Evolutionary conservation across 1,140 invertebrate genomes (phyloP).

Genomic region (Lepidurus couesii): DNA sequence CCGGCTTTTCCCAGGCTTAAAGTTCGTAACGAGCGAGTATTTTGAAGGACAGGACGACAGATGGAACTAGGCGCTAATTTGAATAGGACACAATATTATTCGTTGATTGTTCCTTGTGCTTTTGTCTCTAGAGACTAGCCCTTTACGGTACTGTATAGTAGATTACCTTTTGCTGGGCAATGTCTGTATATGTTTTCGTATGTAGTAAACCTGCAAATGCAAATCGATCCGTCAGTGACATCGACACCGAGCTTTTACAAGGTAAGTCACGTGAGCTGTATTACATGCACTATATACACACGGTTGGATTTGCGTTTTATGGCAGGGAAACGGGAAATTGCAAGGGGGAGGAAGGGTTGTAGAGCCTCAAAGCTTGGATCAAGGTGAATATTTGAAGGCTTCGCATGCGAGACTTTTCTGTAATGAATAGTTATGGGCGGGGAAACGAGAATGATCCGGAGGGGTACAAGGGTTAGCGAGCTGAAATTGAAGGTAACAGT

Average conservation of each 20-base stretch:
- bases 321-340: background rate
- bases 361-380: background rate
- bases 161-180: too few relatives aligned
- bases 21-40: background rate
- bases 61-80: background rate
- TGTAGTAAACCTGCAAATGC: background rate
- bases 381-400: constrained; percentile 18
- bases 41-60: background rate
- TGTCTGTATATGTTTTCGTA: background rate
- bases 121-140: too few relatives aligned
- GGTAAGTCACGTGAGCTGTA: background rate
- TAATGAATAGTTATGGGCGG: background rate
- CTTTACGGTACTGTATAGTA: too few relatives aligned
- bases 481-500: background rate
- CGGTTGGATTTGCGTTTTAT: background rate
- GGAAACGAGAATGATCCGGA: background rate
- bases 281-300: background rate
- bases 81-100: background rate
- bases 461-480: background rate
- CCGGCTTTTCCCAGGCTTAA: background rate
- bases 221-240: background rate
- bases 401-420: constrained; percentile 17
- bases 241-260: constrained; percentile 8
- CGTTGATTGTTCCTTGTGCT: background rate
- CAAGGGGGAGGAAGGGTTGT: background rate